phyloP scores from a whole-genome alignment of 2,113 vertebrate species.

The Triplophysa siluroides region DNA sequence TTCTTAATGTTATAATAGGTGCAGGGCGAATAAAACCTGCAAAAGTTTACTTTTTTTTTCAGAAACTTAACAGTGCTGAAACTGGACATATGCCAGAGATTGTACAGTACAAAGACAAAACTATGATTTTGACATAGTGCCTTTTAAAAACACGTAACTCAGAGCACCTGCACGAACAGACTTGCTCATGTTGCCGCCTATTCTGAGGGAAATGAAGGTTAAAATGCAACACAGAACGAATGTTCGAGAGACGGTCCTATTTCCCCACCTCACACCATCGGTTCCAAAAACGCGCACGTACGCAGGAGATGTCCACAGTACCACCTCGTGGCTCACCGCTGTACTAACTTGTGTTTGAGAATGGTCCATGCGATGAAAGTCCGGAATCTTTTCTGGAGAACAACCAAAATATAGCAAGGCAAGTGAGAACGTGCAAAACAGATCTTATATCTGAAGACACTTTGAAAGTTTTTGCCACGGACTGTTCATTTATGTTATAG shows the following conservation, averaged over 20 bases:
- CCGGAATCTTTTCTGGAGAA: constrained; percentile 24
- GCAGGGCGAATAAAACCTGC: too few relatives aligned
- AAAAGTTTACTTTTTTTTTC: too few relatives aligned
- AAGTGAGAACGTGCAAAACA: neutral
- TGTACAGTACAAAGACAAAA: too few relatives aligned
- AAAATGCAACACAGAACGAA: constrained; percentile 8
- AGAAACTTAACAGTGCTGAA: too few relatives aligned
- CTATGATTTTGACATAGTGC: too few relatives aligned
- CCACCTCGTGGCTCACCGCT: constrained; percentile 73
- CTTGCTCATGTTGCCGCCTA: neutral
- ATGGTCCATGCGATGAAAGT: constrained; percentile 28
- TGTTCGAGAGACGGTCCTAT: constrained; percentile 14
- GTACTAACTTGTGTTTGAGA: constrained; percentile 41
- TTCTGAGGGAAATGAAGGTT: constrained; percentile 2
- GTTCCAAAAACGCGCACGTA: constrained; percentile 26
- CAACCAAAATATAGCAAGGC: neutral
- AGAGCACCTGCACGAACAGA: neutral
- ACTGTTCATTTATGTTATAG: neutral
- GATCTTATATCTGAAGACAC: neutral
- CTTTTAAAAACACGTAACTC: too few relatives aligned
- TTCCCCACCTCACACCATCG: neutral
- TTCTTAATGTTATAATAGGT: too few relatives aligned
- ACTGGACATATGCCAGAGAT: too few relatives aligned
- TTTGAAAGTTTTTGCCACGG: neutral
- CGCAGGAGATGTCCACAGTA: constrained; percentile 66